phyloP scores from a whole-genome alignment of 2,888 invertebrate species.

The Caenorhabditis becei region DNA sequence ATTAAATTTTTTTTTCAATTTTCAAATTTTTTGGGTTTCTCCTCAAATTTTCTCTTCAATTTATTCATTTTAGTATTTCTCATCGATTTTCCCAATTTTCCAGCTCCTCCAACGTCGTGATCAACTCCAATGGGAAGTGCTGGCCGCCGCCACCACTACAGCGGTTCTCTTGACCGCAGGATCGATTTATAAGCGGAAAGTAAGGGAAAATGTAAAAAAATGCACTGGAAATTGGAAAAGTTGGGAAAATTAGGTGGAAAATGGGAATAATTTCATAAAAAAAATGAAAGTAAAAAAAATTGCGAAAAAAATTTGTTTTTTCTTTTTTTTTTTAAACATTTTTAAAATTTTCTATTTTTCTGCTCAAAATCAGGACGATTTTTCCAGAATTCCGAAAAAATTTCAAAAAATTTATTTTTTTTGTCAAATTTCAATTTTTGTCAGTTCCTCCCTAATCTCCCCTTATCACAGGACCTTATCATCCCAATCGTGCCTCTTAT shows the following conservation, averaged over 20 bases:
- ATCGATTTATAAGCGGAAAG: conserved; percentile 67
- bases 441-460: too few species aligned
- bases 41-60: neutral
- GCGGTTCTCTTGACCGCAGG: conserved; percentile 63
- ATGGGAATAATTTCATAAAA: neutral
- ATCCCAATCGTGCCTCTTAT: conserved; percentile 74
- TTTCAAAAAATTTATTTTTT: neutral
- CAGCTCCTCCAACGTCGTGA: conserved; percentile 64
- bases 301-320: too few species aligned
- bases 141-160: conserved; percentile 68
- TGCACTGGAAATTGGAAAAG: neutral
- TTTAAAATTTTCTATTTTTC: neutral
- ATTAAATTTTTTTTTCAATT: neutral
- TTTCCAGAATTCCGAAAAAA: neutral
- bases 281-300: too few species aligned
- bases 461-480: conserved; percentile 59
- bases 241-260: neutral
- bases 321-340: too few species aligned
- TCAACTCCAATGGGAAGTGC: conserved; percentile 68
- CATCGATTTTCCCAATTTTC: neutral
- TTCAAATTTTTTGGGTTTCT: neutral
- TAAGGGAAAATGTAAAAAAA: conserved; percentile 8
- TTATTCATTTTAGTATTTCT: neutral
- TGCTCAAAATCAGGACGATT: too few species aligned
- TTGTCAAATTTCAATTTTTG: neutral